Evolutionary conservation across 2,888 invertebrate genomes (phyloP).

Genomic region (Phania funesta): DNA sequence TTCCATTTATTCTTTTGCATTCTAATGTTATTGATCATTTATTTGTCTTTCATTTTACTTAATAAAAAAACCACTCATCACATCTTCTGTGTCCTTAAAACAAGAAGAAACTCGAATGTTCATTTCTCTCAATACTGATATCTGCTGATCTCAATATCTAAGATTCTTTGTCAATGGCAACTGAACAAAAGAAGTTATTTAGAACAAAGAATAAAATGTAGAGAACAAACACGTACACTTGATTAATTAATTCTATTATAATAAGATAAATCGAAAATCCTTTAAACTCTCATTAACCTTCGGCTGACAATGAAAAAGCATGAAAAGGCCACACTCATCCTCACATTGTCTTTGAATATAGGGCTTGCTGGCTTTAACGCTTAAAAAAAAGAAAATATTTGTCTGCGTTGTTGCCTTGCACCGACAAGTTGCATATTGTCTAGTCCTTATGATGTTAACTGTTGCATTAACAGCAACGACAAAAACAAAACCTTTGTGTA

Average conservation of each 20-base stretch:
- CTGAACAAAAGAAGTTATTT: not conserved
- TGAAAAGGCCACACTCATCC: not conserved
- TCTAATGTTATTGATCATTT: no score
- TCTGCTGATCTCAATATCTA: slow-evolving; percentile 4
- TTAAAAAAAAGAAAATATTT: not conserved
- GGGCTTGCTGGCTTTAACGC: not conserved
- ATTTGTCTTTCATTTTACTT: no score
- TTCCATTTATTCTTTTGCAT: no score
- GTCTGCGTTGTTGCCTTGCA: not conserved
- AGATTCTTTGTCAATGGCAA: slow-evolving; percentile 11
- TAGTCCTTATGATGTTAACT: slow-evolving; percentile 45
- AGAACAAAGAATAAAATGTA: not conserved
- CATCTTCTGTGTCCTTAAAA: not conserved
- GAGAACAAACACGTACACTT: slow-evolving; percentile 35
- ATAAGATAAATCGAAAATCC: slow-evolving; percentile 36
- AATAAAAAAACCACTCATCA: no score
- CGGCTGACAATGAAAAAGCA: not conserved
- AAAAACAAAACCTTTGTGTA: slow-evolving; percentile 6
- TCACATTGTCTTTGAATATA: not conserved
- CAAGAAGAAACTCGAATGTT: not conserved
- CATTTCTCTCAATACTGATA: not conserved
- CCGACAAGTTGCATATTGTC: slow-evolving; percentile 12
- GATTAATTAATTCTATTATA: slow-evolving; percentile 47
- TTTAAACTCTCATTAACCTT: slow-evolving; percentile 52
- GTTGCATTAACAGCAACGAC: slow-evolving; percentile 43